These are phyloP conservation scores for Mesembrinibis cayennensis DNA, from an alignment of 2,113 vertebrate genomes.

Conservation along the genomic window DNA sequence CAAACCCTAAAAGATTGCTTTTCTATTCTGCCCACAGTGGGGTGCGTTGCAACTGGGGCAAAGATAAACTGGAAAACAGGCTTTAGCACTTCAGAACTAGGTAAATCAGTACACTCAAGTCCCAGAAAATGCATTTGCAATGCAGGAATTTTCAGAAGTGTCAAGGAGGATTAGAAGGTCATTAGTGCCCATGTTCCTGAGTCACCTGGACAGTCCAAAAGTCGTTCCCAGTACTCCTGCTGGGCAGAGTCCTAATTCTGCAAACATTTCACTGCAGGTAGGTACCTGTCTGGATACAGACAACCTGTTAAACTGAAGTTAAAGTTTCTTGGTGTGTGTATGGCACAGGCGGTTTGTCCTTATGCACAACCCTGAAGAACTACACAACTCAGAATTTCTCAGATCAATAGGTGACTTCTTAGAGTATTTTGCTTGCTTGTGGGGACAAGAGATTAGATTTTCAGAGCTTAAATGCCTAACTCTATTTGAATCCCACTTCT, in stretches of 20 bases:
- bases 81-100: conserved; percentile 4
- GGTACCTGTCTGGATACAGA: neutral
- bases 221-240: neutral
- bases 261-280: neutral
- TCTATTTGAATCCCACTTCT: conserved; percentile 23
- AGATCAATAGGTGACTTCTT: neutral
- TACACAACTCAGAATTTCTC: neutral
- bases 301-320: neutral
- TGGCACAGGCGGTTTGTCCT: neutral
- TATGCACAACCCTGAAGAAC: neutral
- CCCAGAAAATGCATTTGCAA: neutral
- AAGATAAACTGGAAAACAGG: conserved; percentile 5
- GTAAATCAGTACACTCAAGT: neutral
- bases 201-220: neutral
- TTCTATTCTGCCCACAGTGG: neutral
- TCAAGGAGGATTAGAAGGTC: neutral
- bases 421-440: neutral
- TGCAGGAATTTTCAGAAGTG: neutral
- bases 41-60: neutral
- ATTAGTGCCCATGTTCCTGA: neutral
- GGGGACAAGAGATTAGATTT: neutral
- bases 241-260: neutral
- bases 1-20: neutral
- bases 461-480: neutral
- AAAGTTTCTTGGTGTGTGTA: neutral